A percentile compares a stretch with the other conserved stretches of the same genome.
Evolutionary conservation across 1,140 invertebrate genomes (phyloP).

Genomic region (Camponotus pennsylvanicus): DNA sequence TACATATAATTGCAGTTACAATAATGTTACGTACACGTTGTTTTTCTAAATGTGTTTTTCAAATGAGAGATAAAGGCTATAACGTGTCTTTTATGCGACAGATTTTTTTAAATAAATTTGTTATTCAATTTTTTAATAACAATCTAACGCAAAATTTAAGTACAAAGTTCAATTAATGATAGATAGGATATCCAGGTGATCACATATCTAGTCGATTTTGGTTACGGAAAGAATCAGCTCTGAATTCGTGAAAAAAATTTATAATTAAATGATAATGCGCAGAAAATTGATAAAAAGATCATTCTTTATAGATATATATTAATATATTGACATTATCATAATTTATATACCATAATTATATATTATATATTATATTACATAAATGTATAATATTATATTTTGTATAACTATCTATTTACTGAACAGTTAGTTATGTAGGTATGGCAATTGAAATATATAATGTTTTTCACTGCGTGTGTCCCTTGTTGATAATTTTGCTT

Average conservation of each 20-base stretch:
- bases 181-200: too few relatives aligned
- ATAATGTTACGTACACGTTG: not conserved
- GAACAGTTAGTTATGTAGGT: not conserved
- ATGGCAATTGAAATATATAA: not conserved
- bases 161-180: not conserved
- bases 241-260: too few relatives aligned
- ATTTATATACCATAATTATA: too few relatives aligned
- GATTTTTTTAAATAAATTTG: not conserved
- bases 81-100: not conserved
- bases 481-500: constrained; percentile 9
- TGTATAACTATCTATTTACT: too few relatives aligned
- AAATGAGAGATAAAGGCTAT: not conserved
- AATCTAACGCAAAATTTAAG: not conserved
- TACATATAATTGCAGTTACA: constrained; percentile 16
- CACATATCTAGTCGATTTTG: too few relatives aligned
- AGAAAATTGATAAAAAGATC: too few relatives aligned
- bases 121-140: not conserved
- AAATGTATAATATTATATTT: too few relatives aligned
- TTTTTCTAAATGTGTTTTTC: not conserved
- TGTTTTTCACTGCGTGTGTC: not conserved
- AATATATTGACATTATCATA: too few relatives aligned
- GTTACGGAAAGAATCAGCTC: too few relatives aligned
- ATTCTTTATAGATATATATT: too few relatives aligned
- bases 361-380: too few relatives aligned
- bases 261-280: too few relatives aligned